Base-by-base conservation (phyloP, 2,797 vertebrate species). In the Spinus pinus region DNA sequence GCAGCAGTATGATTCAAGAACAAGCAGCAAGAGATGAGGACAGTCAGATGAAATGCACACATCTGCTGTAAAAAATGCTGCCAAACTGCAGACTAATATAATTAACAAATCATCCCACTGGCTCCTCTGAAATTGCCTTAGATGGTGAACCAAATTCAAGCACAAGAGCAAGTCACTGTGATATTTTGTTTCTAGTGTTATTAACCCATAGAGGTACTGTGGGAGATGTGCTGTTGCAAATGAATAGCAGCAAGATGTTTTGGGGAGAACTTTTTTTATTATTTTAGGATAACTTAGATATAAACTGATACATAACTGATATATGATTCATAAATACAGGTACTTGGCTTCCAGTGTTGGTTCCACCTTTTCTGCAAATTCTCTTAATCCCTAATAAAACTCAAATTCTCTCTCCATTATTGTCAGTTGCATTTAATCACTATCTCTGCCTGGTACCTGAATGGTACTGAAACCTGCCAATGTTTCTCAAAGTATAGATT, bases 51-150 rank as follows among this genome's bases (percentile, higher is more conserved):
- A 94, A 90, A 78, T 44, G 30, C 15, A 72, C 0, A 0, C 49
- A 82, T 86, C 67, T 84, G 88, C 78, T 75, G 20, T 44, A 54
- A 91, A 92, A 94, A 66, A 33, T 12, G 9, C 31, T 96, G 78
- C 67, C 67, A 75, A 79, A 77, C 58, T 79, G 23, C 54, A 30
- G 78, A 78, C 46, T 84, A 86, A 62, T 49, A 57, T 12, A 75
- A 62, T 74, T 69, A 88, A 72, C 46, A 89, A 80, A 56, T 64
- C 53, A 70, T 56, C 54, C 66, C 39, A 62, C 37, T 7, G 42
- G 25, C 71, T 89, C 31, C 47, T 88, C 85, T 92, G 74, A 89
- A 91, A 89, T 66, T 91, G 81, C 89, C 67, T 92, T 93, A 86
- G 81, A 85, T 92, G 74, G 89, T 70, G 49, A 96, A 89, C 27